Percentiles rank a stretch among this genome's conserved stretches.
These are phyloP conservation scores for Amazona guildingii DNA, from an alignment of 2,113 vertebrate genomes.

Conservation along the genomic window DNA sequence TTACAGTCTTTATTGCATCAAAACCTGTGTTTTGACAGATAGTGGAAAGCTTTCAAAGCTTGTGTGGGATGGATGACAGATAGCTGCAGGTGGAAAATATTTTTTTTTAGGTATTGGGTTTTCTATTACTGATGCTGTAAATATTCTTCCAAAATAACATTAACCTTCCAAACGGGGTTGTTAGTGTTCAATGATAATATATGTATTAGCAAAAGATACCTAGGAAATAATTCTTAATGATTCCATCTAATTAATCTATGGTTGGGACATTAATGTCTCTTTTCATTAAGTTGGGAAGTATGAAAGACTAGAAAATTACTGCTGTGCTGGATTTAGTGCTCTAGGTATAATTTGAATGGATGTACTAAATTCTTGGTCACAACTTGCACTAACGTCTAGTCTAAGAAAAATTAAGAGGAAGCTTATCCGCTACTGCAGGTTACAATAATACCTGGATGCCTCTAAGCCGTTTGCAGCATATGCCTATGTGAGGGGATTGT, in stretches of 20 bases:
- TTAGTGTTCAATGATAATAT: background rate
- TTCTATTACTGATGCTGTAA: slow-evolving; percentile 26
- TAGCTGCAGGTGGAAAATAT: slow-evolving; percentile 65
- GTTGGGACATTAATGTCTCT: slow-evolving; percentile 54
- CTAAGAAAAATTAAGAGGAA: slow-evolving; percentile 15
- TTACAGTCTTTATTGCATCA: slow-evolving; percentile 78
- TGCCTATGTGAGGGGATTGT: background rate
- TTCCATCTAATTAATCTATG: slow-evolving; percentile 58
- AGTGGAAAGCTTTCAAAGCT: slow-evolving; percentile 69
- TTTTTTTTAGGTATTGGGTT: slow-evolving; percentile 60
- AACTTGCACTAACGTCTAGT: slow-evolving; percentile 14
- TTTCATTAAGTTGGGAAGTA: slow-evolving; percentile 67
- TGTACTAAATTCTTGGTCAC: slow-evolving; percentile 3
- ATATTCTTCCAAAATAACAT: slow-evolving; percentile 60
- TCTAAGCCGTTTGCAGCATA: background rate
- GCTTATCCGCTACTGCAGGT: background rate
- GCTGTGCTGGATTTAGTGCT: slow-evolving; percentile 26
- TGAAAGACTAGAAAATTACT: slow-evolving; percentile 64
- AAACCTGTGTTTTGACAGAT: slow-evolving; percentile 71
- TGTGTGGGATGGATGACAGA: slow-evolving; percentile 68
- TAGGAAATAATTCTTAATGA: slow-evolving; percentile 41
- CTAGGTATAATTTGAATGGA: slow-evolving; percentile 23
- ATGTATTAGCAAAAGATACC: slow-evolving; percentile 40
- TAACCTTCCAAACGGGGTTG: slow-evolving; percentile 48
- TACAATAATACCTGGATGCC: background rate